Conservation (phyloP, 2,113 vertebrate genomes). For the Corythaixoides concolor region DNA sequence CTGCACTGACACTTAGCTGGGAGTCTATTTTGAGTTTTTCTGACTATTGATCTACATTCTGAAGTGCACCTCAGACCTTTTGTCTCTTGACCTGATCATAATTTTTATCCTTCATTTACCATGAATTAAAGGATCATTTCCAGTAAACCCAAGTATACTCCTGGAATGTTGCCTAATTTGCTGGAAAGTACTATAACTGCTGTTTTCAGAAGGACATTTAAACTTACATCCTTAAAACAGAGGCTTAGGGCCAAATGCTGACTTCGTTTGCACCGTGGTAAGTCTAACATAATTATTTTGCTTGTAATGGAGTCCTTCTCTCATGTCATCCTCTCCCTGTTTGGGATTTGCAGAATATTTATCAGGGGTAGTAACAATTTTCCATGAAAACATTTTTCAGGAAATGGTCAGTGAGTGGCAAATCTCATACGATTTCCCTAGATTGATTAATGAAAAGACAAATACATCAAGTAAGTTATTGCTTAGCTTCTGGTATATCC, state of each 20-base stretch:
- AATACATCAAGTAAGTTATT: neutral
- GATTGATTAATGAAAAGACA: neutral
- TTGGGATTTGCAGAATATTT: neutral
- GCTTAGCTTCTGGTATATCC: neutral
- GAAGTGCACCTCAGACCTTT: conserved; percentile 37
- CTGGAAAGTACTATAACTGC: conserved; percentile 23
- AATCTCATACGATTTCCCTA: neutral
- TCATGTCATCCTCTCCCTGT: neutral
- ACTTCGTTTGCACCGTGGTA: neutral
- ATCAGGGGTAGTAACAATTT: neutral
- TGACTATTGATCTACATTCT: conserved; percentile 55
- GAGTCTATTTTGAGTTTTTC: conserved; percentile 42
- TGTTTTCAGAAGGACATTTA: conserved; percentile 37
- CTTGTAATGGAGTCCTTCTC: neutral
- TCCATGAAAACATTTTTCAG: neutral
- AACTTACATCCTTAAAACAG: neutral
- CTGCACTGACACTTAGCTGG: conserved; percentile 10
- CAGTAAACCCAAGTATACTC: conserved; percentile 36
- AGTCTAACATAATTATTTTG: neutral
- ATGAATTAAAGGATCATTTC: conserved; percentile 51
- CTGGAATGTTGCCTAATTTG: conserved; percentile 55
- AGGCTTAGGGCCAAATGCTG: neutral
- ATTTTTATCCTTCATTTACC: conserved; percentile 39
- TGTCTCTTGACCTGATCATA: conserved; percentile 40
- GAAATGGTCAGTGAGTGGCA: neutral